Evolutionary conservation across 2,888 invertebrate species (phyloP), one percentile per base, ranked within the genome.

Genomic region (Nemotelus nigrinus): DNA sequence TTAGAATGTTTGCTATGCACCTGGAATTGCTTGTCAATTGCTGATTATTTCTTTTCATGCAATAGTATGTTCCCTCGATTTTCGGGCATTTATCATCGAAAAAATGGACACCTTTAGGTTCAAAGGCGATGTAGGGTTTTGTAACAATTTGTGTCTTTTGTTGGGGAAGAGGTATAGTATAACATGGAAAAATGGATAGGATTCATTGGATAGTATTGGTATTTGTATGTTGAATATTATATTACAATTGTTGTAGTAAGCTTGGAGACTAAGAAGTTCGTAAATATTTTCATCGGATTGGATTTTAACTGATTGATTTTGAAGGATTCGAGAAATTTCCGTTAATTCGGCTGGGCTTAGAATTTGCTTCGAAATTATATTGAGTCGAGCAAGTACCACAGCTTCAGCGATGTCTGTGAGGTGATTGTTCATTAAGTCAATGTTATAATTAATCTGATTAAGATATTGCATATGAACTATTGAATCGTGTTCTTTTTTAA

Each of bases 301-400:
- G 39, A 77, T 58, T 60, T 53, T 41, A 10, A 77, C 44, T 41
- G 10, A 44, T 77, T 77, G 77, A 25, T 43, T 57, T 45, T 57
- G 25, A 47, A 77, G 41, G 39, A 2, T 2, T 48, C 45, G 6
- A 45, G 39, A 63, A n/a, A 70, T 60, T 57, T 55, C 39, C 25
- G 43, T 47, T 48, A 64, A 10, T 39, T 78, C 78, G 2, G n/a
- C 48, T 1, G 57, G 64, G 25, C 57, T 74, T 25, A 78, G 7
- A 41, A 78, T 78, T 65, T 78, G 74, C 45, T 78, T 78, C 2
- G 78, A 64, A 8, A 74, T 78, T 53, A 74, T 71, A 45, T 78
- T 74, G n/a, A 78, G 47, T 65, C 50, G 63, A 2, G 78, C 65
- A 7, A 74, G 74, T 10, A 53, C 53, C 44, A 77, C 65, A 50